These are phyloP conservation scores for Sitta carolinensis DNA, from an alignment of 2,797 vertebrate species.

Conservation along the genomic window DNA sequence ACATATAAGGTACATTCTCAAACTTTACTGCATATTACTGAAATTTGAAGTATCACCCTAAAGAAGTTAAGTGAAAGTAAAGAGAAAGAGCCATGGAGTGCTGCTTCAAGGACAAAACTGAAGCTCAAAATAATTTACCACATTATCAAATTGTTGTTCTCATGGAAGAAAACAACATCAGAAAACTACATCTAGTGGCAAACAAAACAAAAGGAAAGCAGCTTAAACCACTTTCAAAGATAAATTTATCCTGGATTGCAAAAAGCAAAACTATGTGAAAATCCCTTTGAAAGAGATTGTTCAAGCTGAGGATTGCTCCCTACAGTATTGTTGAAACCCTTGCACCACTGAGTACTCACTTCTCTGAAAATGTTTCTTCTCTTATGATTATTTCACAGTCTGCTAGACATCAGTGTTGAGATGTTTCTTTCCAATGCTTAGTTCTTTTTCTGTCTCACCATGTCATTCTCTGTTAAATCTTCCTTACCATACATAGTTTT, in stretches of 20 bases:
- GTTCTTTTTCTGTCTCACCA: not conserved
- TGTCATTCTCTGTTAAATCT: not conserved
- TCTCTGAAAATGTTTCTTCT: not conserved
- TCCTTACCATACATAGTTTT: not conserved
- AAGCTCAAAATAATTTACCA: not conserved
- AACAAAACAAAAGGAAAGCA: not conserved
- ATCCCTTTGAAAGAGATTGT: not conserved
- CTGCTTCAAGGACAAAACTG: not conserved
- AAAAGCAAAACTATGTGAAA: not conserved
- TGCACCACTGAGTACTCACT: not conserved
- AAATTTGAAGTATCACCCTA: not conserved
- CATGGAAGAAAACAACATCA: not conserved
- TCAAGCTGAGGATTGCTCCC: not conserved
- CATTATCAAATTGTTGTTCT: not conserved
- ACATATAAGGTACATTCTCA: not conserved
- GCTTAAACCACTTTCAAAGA: not conserved
- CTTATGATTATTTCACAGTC: not conserved
- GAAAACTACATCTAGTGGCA: not conserved
- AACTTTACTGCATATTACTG: not conserved
- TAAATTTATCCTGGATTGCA: not conserved
- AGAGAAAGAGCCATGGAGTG: not conserved
- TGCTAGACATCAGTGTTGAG: not conserved
- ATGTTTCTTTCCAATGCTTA: not conserved
- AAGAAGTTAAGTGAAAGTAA: not conserved
- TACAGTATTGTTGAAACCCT: not conserved